Evolutionary conservation across 2,113 vertebrate genomes (phyloP).

Genomic region (Nyctereutes procyonoides): DNA sequence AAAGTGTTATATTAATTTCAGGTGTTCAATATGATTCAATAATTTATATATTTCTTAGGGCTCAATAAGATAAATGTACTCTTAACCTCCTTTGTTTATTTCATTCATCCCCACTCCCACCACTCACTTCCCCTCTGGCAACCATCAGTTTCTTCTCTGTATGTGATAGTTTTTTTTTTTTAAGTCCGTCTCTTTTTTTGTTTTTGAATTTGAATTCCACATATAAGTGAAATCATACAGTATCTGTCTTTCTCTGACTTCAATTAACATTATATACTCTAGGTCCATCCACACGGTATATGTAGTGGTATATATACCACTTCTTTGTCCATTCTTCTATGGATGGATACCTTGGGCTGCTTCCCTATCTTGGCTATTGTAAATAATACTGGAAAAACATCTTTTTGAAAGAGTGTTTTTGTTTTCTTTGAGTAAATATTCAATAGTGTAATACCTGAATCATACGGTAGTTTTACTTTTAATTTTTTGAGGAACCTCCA

Average conservation of each 20-base stretch:
- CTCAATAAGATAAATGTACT: not conserved
- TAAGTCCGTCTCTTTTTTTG: not conserved
- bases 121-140: not conserved
- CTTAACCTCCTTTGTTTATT: not conserved
- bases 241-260: not conserved
- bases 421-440: not conserved
- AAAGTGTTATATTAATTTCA: not conserved
- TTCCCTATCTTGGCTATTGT: not conserved
- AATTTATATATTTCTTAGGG: not conserved
- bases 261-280: not conserved
- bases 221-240: not conserved
- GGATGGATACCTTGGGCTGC: not conserved
- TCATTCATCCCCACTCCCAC: not conserved
- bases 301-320: not conserved
- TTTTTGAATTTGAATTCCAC: not conserved
- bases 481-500: not conserved
- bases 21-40: not conserved
- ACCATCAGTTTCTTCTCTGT: not conserved
- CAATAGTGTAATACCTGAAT: not conserved
- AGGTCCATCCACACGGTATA: not conserved
- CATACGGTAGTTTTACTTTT: not conserved
- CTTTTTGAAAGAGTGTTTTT: not conserved
- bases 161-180: not conserved
- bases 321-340: not conserved
- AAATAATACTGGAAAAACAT: not conserved